Conservation (phyloP, 2,113 vertebrate species). For the Mionectes macconnelli region DNA sequence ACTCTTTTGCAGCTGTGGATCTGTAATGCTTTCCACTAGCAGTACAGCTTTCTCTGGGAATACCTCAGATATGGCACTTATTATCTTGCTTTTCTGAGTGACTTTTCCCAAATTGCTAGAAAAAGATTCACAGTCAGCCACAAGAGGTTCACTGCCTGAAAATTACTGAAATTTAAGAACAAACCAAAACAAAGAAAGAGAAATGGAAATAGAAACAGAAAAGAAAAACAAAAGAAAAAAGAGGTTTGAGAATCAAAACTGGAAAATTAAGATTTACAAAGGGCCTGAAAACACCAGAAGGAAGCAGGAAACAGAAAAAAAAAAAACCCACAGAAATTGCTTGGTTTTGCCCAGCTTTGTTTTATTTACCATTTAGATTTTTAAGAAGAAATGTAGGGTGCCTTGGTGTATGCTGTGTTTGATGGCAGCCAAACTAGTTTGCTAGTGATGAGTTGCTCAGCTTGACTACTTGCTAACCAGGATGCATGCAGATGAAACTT, state of each 20-base stretch:
- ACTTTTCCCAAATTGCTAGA: background rate
- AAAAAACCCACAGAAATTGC: background rate
- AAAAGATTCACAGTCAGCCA: background rate
- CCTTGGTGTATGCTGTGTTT: background rate
- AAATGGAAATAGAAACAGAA: background rate
- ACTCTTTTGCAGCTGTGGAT: background rate
- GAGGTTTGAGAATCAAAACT: background rate
- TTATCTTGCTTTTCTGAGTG: background rate
- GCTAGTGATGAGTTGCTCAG: background rate
- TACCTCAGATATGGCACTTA: background rate
- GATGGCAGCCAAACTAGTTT: background rate
- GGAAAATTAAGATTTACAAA: background rate
- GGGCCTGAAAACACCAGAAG: background rate
- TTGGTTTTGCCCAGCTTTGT: background rate
- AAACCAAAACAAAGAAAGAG: too few species aligned
- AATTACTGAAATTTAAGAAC: background rate
- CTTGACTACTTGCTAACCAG: background rate
- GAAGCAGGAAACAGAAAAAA: background rate
- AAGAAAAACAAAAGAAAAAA: background rate
- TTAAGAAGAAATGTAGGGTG: background rate
- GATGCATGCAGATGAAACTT: background rate
- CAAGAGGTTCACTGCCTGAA: background rate
- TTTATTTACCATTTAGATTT: background rate
- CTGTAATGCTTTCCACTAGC: accelerated
- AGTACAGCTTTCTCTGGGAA: background rate